phyloP scores from a whole-genome alignment of 2,113 vertebrate species.

The Chunga burmeisteri region DNA sequence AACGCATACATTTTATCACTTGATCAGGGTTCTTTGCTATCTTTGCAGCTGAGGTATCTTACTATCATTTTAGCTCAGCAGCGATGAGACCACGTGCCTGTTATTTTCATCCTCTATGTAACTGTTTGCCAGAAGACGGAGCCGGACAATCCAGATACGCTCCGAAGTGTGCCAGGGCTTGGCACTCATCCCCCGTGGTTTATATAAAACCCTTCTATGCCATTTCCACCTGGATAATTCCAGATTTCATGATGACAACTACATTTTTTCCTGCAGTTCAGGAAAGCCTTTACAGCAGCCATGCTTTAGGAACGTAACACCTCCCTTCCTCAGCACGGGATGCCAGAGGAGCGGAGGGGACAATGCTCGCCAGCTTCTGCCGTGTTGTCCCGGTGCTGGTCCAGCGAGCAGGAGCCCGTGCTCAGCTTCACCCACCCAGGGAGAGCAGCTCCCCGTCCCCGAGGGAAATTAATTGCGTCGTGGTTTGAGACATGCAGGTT shows the following conservation, averaged over 20 bases:
- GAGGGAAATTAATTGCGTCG: rapidly evolving
- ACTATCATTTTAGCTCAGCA: not conserved
- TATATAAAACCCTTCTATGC: not conserved
- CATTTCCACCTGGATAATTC: not conserved
- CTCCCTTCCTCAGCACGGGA: no score
- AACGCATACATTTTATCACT: conserved; percentile 6
- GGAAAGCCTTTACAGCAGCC: not conserved
- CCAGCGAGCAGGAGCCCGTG: not conserved
- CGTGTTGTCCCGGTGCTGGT: no score
- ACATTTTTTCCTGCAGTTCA: not conserved
- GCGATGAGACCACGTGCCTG: not conserved
- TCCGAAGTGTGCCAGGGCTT: not conserved
- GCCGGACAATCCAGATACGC: not conserved
- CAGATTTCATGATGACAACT: not conserved
- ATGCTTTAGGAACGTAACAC: not conserved
- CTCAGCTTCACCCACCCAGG: no score
- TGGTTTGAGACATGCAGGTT: rapidly evolving
- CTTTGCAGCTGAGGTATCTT: not conserved
- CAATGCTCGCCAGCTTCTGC: no score
- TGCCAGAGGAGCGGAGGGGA: not conserved
- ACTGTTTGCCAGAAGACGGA: not conserved
- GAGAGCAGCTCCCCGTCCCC: not conserved
- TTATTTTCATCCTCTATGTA: rapidly evolving
- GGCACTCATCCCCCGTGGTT: not conserved
- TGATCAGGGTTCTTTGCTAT: not conserved